Evolutionary conservation across 2,797 vertebrate genomes (phyloP).

Genomic region (Falco concolor): DNA sequence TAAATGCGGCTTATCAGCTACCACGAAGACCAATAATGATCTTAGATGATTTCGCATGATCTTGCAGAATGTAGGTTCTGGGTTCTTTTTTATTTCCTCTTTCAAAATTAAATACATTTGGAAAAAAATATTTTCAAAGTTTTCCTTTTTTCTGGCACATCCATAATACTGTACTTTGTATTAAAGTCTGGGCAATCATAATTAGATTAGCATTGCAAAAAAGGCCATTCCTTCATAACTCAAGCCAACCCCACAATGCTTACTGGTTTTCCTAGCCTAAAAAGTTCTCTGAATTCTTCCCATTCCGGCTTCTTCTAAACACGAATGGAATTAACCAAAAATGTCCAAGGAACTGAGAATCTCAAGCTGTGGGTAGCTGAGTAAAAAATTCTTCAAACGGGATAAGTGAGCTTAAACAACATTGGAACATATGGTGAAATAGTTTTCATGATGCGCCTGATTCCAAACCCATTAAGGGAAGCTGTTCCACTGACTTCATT

Average conservation of each 20-base stretch:
- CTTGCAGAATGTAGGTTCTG: background rate
- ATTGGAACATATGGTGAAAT: conserved; percentile 24
- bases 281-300: background rate
- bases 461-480: conserved; percentile 18
- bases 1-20: background rate
- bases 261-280: background rate
- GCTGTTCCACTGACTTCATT: conserved; percentile 33
- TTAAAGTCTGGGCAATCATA: background rate
- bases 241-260: background rate
- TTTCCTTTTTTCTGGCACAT: background rate
- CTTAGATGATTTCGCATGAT: background rate
- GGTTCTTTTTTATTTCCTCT: background rate
- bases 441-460: background rate
- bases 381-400: background rate
- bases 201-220: background rate
- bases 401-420: background rate
- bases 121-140: background rate
- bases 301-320: background rate
- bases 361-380: conserved; percentile 23
- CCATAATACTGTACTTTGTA: background rate
- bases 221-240: background rate
- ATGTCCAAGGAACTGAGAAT: background rate
- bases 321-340: background rate
- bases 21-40: background rate
- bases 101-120: background rate